Evolutionary conservation across 2,797 vertebrate genomes (phyloP).

Genomic region (Lerista edwardsae): DNA sequence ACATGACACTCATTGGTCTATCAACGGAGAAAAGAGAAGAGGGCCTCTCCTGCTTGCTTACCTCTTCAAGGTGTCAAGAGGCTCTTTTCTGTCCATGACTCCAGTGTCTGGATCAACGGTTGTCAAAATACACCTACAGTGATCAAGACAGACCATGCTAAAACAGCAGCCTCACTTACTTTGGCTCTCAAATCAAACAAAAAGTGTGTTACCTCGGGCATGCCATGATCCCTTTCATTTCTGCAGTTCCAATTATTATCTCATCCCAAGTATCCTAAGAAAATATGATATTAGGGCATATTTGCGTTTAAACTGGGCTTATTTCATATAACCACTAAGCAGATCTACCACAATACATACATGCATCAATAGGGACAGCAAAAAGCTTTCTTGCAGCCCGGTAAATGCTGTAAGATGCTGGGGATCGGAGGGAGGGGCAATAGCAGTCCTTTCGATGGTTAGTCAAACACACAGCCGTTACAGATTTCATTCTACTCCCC

Average conservation of each 20-base stretch:
- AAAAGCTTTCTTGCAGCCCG: conserved; percentile 2
- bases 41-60: conserved; percentile 57
- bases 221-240: conserved; percentile 84
- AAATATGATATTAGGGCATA: conserved; percentile 28
- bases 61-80: conserved; percentile 91
- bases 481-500: background rate
- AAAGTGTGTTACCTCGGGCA: conserved; percentile 84
- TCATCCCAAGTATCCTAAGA: conserved; percentile 90
- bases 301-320: conserved; percentile 11
- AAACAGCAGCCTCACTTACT: background rate
- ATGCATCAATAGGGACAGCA: background rate
- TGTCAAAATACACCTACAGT: conserved; percentile 88
- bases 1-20: background rate
- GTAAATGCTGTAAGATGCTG: background rate
- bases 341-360: background rate
- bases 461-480: background rate
- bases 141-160: conserved; percentile 34
- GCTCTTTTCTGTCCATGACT: conserved; percentile 85
- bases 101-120: conserved; percentile 92
- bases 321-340: background rate
- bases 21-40: conserved; percentile 6
- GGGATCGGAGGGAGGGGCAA: background rate
- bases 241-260: conserved; percentile 85
- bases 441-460: background rate
- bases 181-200: background rate